Evolutionary conservation across 2,888 invertebrate species (phyloP).

Genomic region (Plutella xylostella): DNA sequence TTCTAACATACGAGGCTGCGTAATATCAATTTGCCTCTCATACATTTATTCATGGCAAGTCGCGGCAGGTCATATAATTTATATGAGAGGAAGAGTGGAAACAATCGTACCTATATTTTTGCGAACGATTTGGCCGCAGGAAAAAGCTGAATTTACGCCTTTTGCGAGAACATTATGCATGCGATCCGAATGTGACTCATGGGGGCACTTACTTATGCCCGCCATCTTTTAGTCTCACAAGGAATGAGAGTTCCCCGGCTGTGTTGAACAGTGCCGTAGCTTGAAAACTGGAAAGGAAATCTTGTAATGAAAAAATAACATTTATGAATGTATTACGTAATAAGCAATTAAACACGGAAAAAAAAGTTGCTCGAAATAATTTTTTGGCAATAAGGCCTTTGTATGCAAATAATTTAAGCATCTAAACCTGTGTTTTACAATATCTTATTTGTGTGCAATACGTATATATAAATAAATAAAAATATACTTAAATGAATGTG

Average conservation of each 20-base stretch:
- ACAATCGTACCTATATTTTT: slow-evolving; percentile 60
- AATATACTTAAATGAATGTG: background rate
- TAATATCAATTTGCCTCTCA: slow-evolving; percentile 67
- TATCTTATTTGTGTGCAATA: no score
- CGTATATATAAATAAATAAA: background rate
- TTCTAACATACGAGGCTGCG: slow-evolving; percentile 43
- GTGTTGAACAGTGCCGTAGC: no score
- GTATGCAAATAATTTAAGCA: no score
- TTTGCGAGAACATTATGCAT: slow-evolving; percentile 42
- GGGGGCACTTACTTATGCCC: slow-evolving; percentile 60
- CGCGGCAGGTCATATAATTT: slow-evolving; percentile 64
- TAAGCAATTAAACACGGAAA: no score
- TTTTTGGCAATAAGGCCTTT: no score
- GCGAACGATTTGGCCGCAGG: slow-evolving; percentile 52
- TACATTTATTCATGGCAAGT: slow-evolving; percentile 61
- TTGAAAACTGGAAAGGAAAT: no score
- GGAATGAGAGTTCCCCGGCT: no score
- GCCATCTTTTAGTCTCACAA: slow-evolving; percentile 37
- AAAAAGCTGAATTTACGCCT: slow-evolving; percentile 31
- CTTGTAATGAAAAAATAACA: no score
- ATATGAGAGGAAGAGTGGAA: slow-evolving; percentile 54
- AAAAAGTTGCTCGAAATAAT: no score
- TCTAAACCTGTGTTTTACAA: no score
- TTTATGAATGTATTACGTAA: no score
- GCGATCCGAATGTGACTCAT: slow-evolving; percentile 51